phyloP scores from a whole-genome alignment of 1,140 invertebrate species.

The Triops cancriformis region DNA sequence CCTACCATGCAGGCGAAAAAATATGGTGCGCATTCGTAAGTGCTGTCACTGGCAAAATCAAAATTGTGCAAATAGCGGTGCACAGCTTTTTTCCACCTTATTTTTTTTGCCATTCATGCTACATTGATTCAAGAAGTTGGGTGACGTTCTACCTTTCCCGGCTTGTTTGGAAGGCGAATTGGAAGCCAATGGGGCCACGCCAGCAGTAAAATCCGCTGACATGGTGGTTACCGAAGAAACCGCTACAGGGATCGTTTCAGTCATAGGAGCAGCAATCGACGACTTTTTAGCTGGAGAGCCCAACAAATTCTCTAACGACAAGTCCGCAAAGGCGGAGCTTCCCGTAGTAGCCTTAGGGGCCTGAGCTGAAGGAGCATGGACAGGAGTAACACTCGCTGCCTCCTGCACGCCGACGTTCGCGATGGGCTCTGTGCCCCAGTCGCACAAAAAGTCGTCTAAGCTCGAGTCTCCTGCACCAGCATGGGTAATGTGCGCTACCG shows the following conservation, averaged over 20 bases:
- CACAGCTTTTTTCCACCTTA: slow-evolving; percentile 16
- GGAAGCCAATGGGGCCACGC: slow-evolving; percentile 16
- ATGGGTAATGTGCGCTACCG: background rate
- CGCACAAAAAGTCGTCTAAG: background rate
- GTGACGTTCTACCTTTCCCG: slow-evolving; percentile 20
- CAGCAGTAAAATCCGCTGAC: slow-evolving; percentile 1
- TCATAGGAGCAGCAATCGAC: background rate
- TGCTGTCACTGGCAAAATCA: too few relatives aligned
- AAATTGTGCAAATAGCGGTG: too few relatives aligned
- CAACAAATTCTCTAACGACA: background rate
- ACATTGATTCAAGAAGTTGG: slow-evolving; percentile 24
- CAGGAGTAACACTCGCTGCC: background rate
- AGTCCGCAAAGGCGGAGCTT: background rate
- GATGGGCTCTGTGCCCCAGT: background rate
- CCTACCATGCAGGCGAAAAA: too few relatives aligned
- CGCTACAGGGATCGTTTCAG: background rate
- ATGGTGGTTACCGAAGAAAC: background rate
- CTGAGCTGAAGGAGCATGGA: background rate
- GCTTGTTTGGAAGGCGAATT: slow-evolving; percentile 26
- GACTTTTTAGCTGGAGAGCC: background rate
- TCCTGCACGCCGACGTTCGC: background rate
- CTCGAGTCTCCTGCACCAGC: background rate
- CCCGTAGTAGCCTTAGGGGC: background rate
- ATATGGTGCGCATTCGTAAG: too few relatives aligned
- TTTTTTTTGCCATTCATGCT: slow-evolving; percentile 28